Base-by-base conservation (phyloP, 2,888 invertebrate species). In the Gisinianus flammeolus region DNA sequence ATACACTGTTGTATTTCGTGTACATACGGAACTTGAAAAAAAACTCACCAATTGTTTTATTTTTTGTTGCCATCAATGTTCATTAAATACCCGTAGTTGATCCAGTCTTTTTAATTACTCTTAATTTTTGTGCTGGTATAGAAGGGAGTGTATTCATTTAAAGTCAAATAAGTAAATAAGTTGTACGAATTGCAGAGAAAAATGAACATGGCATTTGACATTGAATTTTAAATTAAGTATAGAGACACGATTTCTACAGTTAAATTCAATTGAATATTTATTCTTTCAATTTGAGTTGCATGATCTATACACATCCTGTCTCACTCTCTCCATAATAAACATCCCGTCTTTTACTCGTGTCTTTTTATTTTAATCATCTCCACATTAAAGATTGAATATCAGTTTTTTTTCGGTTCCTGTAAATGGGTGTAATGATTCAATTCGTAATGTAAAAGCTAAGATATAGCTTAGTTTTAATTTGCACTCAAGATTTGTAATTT, bases 181-280 rank as follows among this genome's bases (percentile, higher is more conserved):
- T 10, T 12, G 58, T 19, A 22, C 35, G 12, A 62, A 62, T 26
- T 26, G 16, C 16, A 26, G 6, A 22, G 24, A 12, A 26, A 26
- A 62, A 62, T 26, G 10, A 26, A 6, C 26, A 26, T 28, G 35
- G 33, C 67, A 67, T 35, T 67, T 67, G 67, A 33, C 31, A 67
- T 67, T 67, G 67, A 67, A 67, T 67, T 67, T 35, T 67, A 26
- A 30, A 67, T 67, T 67, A 67, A 0, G 33, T 33, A 67, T 67
- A 28, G 67, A 31, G 67, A 19, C 67, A 67, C 67, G 67, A 67
- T 22, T 31, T 67, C 67, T 67, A 62, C 16, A 22, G 26, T 62
- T 12, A 44, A 44, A 44, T 44, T 44, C 2, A 44, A 19, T 19
- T 6, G 16, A 44, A 44, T 44, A 19, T 19, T 62, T 62, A 62